Conservation (phyloP, 2,113 vertebrate genomes). For the Himantopus leucocephalus region DNA sequence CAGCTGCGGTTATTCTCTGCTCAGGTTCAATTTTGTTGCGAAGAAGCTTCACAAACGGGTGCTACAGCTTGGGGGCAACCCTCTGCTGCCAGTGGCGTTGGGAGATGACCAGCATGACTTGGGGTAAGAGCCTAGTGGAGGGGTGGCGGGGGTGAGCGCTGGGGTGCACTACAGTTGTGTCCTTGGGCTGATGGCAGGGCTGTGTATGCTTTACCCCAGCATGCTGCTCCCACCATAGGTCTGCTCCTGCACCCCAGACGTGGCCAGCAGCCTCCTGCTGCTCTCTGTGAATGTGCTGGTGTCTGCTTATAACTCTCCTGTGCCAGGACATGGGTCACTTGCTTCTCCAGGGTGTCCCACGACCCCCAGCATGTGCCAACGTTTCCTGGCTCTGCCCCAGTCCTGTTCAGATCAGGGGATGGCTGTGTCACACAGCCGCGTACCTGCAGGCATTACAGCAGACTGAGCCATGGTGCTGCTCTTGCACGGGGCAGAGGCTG, state of each 20-base stretch:
- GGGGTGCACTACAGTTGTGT: neutral
- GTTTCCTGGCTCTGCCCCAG: neutral
- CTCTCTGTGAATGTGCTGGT: neutral
- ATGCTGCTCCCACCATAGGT: neutral
- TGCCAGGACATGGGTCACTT: neutral
- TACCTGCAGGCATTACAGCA: neutral
- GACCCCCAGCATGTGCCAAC: accelerated
- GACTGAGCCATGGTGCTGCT: neutral
- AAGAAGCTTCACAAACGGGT: conserved; percentile 94
- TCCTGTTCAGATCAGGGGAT: neutral
- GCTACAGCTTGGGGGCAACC: conserved; percentile 83
- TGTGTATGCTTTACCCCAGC: neutral
- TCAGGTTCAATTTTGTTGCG: conserved; percentile 95
- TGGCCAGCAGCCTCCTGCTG: neutral
- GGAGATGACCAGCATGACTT: conserved; percentile 95
- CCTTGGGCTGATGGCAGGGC: neutral
- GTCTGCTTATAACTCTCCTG: neutral
- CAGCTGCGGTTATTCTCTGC: neutral
- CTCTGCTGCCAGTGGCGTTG: conserved; percentile 81
- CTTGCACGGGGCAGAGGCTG: accelerated
- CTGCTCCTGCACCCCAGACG: neutral
- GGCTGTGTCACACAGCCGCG: neutral
- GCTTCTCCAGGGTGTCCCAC: neutral
- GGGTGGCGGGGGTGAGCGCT: neutral
- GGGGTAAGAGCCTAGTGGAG: conserved; percentile 77